Conservation (phyloP, 2,797 vertebrate genomes). For the Chanos chanos region DNA sequence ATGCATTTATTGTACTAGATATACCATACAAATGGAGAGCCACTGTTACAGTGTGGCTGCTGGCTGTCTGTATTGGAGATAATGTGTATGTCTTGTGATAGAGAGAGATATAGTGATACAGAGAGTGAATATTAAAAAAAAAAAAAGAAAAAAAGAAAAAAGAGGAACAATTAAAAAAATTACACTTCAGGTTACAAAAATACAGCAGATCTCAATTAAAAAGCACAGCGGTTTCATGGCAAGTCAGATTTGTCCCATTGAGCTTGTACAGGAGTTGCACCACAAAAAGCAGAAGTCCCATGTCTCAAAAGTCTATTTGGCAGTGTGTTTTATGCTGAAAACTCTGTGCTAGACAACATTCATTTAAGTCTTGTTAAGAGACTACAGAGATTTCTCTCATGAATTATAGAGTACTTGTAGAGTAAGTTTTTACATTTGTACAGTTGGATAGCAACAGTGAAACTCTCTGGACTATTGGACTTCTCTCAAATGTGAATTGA, state of each 20-base stretch:
- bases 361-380: background rate
- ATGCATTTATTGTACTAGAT: constrained; percentile 85
- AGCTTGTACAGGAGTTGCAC: constrained; percentile 62
- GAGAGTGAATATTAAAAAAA: constrained; percentile 33
- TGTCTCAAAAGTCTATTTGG: constrained; percentile 27
- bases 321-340: constrained; percentile 35
- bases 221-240: constrained; percentile 66
- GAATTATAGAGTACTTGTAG: background rate
- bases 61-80: constrained; percentile 64
- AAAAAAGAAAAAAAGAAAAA: constrained; percentile 48
- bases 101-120: constrained; percentile 33
- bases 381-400: background rate
- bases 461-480: no score
- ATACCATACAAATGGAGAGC: constrained; percentile 82
- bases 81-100: constrained; percentile 29
- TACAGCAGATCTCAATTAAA: constrained; percentile 65
- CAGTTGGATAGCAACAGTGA: no score
- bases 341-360: constrained; percentile 23
- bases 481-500: no score
- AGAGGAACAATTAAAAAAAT: constrained; percentile 71
- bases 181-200: constrained; percentile 74
- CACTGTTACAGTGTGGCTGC: constrained; percentile 76
- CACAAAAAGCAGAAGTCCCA: constrained; percentile 61
- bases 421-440: no score
- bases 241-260: constrained; percentile 69